These are phyloP conservation scores for Proisotoma minuta DNA, from an alignment of 2,888 invertebrate genomes.

Conservation along the genomic window DNA sequence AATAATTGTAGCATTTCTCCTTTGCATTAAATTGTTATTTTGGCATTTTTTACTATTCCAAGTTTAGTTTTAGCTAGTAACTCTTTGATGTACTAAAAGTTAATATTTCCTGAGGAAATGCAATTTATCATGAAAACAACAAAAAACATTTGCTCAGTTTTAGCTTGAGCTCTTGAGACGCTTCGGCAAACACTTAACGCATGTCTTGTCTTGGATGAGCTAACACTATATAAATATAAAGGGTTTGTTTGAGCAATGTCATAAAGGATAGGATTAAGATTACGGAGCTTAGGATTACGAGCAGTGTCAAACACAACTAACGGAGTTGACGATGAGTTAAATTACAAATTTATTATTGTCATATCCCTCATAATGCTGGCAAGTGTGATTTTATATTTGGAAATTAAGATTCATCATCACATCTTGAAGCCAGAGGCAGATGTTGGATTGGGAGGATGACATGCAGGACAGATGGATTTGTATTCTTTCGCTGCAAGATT, in stretches of 20 bases:
- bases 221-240: too few species aligned
- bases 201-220: too few species aligned
- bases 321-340: neutral
- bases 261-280: neutral
- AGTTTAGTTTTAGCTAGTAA: too few species aligned
- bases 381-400: neutral
- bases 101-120: too few species aligned
- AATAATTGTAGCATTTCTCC: neutral
- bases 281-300: neutral
- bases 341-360: neutral
- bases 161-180: neutral
- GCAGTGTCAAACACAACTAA: neutral
- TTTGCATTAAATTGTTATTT: neutral
- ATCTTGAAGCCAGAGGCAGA: too few species aligned
- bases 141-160: neutral
- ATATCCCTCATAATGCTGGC: neutral
- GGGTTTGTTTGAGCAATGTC: too few species aligned
- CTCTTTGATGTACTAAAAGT: too few species aligned
- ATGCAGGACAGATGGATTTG: too few species aligned
- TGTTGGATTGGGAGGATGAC: too few species aligned
- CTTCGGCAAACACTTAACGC: neutral
- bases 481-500: too few species aligned
- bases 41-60: too few species aligned
- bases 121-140: neutral
- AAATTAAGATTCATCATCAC: too few species aligned